Evolutionary conservation across 2,797 vertebrate species (phyloP), one percentile per base, ranked within the genome.

Genomic region (Xerus rutilus): DNA sequence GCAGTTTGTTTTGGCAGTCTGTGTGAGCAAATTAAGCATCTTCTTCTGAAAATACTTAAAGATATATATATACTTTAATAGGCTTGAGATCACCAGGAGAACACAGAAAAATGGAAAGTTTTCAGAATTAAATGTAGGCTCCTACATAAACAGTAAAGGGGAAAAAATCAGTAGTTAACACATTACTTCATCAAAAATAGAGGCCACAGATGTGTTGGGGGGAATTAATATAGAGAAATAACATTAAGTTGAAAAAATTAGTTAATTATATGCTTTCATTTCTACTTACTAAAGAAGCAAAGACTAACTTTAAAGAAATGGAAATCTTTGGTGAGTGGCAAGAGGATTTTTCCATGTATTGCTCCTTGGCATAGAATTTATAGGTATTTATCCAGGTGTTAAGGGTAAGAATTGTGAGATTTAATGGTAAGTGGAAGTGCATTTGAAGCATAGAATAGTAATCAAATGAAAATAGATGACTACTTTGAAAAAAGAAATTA

Each of bases 341-440:
- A 87, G 1, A 76, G 47, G 7, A 85, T 92, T 96, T 96, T 96
- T 93, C 96, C 95, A 93, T 57, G 52, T 47, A 12, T 93, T 90
- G 47, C 5, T 88, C 17, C 96, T 95, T 96, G 84, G 94, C 74
- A 87, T 86, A 89, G 39, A 92, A 69, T 86, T 52, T 87, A 28
- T 70, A 88, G 87, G 12, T 69, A 89, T 92, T 96, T 96, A 95
- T 91, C 94, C 96, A 97, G 93, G 97, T 96, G 94, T 94, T 84
- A 72, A 3, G 11, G 52, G 28, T 88, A 14, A 43, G 77, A 81
- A 93, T 86, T 89, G 57, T 59, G 47, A 57, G 35, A 79, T 73
- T 76, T 91, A 84, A 92, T 86, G 79, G 25, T 84, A 77, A 95
- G 17, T 89, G 28, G 47, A 95, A 87, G 43, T 89, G 18, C 23